Percentiles rank a stretch among this genome's conserved stretches.
phyloP scores from a whole-genome alignment of 2,113 vertebrate genomes.

The Thomomys bottae region DNA sequence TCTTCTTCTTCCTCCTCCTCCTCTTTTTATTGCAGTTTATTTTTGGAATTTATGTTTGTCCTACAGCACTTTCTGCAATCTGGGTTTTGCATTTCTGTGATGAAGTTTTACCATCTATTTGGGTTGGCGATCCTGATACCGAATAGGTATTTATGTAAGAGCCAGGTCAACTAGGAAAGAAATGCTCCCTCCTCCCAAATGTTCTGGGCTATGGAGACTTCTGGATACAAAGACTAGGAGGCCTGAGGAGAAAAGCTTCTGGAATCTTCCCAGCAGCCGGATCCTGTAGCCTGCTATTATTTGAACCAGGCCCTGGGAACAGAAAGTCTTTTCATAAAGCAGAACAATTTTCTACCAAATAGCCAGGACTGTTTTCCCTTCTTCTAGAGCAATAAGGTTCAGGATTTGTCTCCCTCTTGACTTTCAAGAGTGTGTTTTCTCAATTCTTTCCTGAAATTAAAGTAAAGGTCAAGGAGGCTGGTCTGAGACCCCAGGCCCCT shows the following conservation, averaged over 20 bases:
- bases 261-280: accelerated
- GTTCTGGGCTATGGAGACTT: no score
- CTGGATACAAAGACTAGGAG: no score
- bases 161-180: background rate
- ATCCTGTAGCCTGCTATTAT: accelerated
- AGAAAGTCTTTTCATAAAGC: conserved; percentile 43
- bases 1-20: background rate
- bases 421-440: conserved; percentile 74
- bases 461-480: conserved; percentile 77
- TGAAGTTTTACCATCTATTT: background rate
- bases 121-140: background rate
- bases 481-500: conserved; percentile 37
- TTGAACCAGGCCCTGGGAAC: background rate
- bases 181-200: no score
- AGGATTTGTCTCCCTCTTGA: conserved; percentile 72
- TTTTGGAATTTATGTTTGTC: conserved; percentile 44
- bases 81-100: background rate
- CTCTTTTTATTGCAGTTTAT: conserved; percentile 24
- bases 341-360: conserved; percentile 55
- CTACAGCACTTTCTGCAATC: background rate
- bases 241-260: background rate
- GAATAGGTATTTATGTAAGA: background rate
- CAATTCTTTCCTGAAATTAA: conserved; percentile 76
- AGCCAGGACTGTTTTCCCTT: conserved; percentile 65
- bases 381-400: conserved; percentile 70